Evolutionary conservation across 1,140 invertebrate genomes (phyloP).

Genomic region (Drosophila parvula): DNA sequence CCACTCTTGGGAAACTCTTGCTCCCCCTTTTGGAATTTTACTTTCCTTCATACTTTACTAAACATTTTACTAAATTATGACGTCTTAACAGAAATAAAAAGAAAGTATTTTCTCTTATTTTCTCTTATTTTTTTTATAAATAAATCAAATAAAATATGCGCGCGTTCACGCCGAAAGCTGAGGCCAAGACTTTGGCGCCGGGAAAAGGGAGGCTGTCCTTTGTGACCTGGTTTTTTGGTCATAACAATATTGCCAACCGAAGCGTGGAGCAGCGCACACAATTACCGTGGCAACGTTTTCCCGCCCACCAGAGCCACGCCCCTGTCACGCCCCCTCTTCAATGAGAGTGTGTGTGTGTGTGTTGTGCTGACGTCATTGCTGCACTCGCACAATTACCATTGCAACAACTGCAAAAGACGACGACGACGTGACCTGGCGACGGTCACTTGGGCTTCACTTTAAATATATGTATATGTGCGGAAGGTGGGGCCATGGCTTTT

Average conservation of each 20-base stretch:
- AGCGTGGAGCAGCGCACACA: constrained; percentile 79
- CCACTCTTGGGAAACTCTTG: too few relatives aligned
- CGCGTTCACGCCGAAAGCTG: constrained; percentile 71
- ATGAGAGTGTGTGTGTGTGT: constrained; percentile 14
- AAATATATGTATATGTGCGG: constrained; percentile 27
- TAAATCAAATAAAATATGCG: constrained; percentile 81
- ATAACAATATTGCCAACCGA: constrained; percentile 83
- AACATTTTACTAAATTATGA: constrained; percentile 70
- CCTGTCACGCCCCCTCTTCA: constrained; percentile 11
- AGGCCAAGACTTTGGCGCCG: constrained; percentile 36
- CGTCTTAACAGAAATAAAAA: constrained; percentile 13
- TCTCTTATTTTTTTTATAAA: constrained; percentile 48
- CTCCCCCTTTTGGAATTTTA: not conserved
- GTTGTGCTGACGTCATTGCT: constrained; percentile 71
- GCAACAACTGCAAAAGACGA: constrained; percentile 45
- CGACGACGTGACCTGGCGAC: constrained; percentile 68
- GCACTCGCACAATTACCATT: constrained; percentile 80
- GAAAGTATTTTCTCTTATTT: not conserved
- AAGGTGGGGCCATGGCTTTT: not conserved
- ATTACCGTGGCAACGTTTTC: constrained; percentile 74
- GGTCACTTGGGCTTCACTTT: constrained; percentile 70
- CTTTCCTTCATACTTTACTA: constrained; percentile 34
- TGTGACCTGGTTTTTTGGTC: constrained; percentile 82
- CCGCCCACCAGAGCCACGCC: constrained; percentile 35
- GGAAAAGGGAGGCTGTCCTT: constrained; percentile 51